Conservation (phyloP, 1,140 invertebrate species). For the Ectropis grisescens region DNA sequence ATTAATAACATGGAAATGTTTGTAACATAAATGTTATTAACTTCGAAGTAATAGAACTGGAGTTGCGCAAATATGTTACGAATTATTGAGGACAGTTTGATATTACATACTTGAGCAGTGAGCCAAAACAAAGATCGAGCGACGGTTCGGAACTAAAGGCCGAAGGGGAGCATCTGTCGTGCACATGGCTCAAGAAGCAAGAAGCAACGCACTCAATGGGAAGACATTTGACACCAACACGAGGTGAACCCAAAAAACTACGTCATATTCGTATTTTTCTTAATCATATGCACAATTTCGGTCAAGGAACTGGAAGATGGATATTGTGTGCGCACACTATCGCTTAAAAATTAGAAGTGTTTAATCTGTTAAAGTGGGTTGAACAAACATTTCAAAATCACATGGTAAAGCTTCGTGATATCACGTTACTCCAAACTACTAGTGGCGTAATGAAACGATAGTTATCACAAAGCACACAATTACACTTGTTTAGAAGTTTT, state of each 20-base stretch:
- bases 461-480: no score
- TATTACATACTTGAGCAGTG: no score
- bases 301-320: constrained; percentile 29
- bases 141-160: constrained; percentile 12
- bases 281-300: constrained; percentile 27
- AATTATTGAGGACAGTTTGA: no score
- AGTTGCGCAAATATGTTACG: no score
- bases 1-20: not conserved
- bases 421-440: not conserved
- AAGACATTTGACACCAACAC: constrained; percentile 38
- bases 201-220: constrained; percentile 30
- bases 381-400: constrained; percentile 12
- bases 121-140: constrained; percentile 5
- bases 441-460: not conserved
- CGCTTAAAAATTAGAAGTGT: constrained; percentile 3
- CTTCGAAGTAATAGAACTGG: no score
- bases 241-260: constrained; percentile 22
- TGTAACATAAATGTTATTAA: not conserved
- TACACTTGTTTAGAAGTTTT: no score
- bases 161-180: constrained; percentile 46
- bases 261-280: constrained; percentile 35
- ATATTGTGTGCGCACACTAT: constrained; percentile 4
- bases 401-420: constrained; percentile 3
- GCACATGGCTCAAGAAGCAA: constrained; percentile 41
- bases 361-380: constrained; percentile 12